Base-by-base conservation (phyloP, 2,888 invertebrate genomes). In the Hemicrepidius hirtus region DNA sequence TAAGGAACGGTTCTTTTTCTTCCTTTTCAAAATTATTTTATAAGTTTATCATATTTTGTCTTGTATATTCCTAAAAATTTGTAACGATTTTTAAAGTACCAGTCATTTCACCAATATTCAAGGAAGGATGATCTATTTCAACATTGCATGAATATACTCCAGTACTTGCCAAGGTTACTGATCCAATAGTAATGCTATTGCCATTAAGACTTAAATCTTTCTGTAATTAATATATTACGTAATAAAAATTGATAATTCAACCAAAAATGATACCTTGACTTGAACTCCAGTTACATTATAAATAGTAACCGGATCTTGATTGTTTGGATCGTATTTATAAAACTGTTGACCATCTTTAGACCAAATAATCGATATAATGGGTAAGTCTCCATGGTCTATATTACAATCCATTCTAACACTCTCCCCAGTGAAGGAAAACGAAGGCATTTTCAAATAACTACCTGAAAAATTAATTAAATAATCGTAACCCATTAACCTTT, bases 271-370 rank as follows among this genome's bases (percentile, higher is more conserved):
- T 69, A 70, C 70, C 40, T 70, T 70, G 16, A 70, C 35, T 44
- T 57, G 28, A 20, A 70, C 59, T 6, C 70, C 70, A 3, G 40
- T 41, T 4, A 65, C 28, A 3, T 64, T 28, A 0, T 7, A 20
- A 21, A 65, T 35, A 6, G 16, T 64, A 21, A 70, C 65, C 5
- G 70, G 70, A 44, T 70, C 49, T 3, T 16, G 18, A 13, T 21
- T 40, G 46, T 65, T 57, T 7, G 65, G 65, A 40, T 70, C 70
- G 41, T 70, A 70, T 50, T 70, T 64, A 24, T 70, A 70, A 28
- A 70, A 70, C 9, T 37, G n/a, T 28, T 65, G 37, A 0, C 59
- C 64, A 50, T 70, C 70, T 37, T 70, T 70, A 10, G 24, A 59
- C 70, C 70, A 70, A 1, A 59, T 65, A 49, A 70, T 57, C 2